phyloP scores from a whole-genome alignment of 2,113 vertebrate genomes.

The Marmota flaviventris region DNA sequence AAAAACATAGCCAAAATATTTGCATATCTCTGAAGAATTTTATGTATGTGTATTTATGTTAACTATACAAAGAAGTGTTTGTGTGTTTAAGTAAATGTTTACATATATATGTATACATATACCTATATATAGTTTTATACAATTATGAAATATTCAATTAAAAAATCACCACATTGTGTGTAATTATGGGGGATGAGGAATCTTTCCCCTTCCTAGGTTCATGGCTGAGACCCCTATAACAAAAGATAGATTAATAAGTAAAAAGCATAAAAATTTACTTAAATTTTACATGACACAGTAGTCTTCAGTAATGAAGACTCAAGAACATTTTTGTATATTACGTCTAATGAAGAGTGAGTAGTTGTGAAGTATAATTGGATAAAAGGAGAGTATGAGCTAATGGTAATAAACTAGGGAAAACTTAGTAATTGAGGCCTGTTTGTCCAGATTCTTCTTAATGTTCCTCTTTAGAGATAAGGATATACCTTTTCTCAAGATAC shows the following conservation, averaged over 20 bases:
- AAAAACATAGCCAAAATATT: constrained; percentile 15
- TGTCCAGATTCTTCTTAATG: background rate
- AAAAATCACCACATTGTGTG: background rate
- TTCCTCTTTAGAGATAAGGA: background rate
- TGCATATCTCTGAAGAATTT: background rate
- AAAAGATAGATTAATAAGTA: background rate
- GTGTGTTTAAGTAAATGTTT: background rate
- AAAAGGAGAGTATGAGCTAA: background rate
- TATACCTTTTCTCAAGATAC: background rate
- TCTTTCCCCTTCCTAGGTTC: background rate
- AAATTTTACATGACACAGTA: background rate
- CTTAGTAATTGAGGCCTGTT: too few relatives aligned
- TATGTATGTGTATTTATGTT: background rate
- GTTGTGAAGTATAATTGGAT: background rate
- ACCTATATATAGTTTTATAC: background rate
- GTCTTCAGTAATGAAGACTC: background rate
- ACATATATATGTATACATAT: background rate
- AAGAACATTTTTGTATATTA: background rate
- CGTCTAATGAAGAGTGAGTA: background rate
- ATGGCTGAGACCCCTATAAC: background rate
- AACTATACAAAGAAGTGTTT: background rate
- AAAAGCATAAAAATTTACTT: background rate
- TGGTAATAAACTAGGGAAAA: too few relatives aligned
- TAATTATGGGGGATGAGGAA: background rate
- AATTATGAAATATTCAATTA: background rate